Evolutionary conservation across 1,140 invertebrate species (phyloP), one percentile per base, ranked within the genome.

Genomic region (Hydropsyche tenuis): DNA sequence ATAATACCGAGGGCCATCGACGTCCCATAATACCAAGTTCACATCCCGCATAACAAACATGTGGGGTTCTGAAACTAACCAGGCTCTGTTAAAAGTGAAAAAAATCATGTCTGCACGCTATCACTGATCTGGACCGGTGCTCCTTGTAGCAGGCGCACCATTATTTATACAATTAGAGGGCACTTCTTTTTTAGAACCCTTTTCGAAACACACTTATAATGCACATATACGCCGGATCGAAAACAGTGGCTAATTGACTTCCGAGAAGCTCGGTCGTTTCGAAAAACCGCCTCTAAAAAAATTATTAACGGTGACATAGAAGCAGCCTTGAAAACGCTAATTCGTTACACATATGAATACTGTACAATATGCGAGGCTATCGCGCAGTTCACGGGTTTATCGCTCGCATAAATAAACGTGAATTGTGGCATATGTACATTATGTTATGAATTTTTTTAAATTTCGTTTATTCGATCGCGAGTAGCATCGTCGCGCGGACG

Each of bases 131-230:
- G 25, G 30, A 43, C 27, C 45, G 27, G 16, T 48, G 43, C 20
- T n/a, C 6, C 27, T n/a, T 16, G 16, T 22, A 51, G 30, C 63
- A 60, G 56, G 37, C 63, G 14, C 60, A 16, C 63, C 65, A 70
- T 70, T 56, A 70, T 70, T 70, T 70, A 70, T 56, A 70, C 68
- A 56, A 70, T 70, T 70, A 70, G 30, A 70, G 68, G 25, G 46
- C 65, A n/a, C 25, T 43, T 65, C 63, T 18, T 43, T 65, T 65
- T 65, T 46, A 42, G 37, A 43, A 27, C 56, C 56, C 56, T 60
- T 60, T 60, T n/a, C 9, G 22, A 23, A 27, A 14, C 22, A 48
- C 16, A 14, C 11, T 48, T n/a, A 37, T 37, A 37, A n/a, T n/a
- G n/a, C n/a, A n/a, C n/a, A n/a, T n/a, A n/a, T n/a, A n/a, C n/a